A percentile compares a stretch with the other conserved stretches of the same genome.
These are phyloP conservation scores for Cremastobaeus sp. DNA, from an alignment of 2,888 invertebrate genomes.

Conservation along the genomic window DNA sequence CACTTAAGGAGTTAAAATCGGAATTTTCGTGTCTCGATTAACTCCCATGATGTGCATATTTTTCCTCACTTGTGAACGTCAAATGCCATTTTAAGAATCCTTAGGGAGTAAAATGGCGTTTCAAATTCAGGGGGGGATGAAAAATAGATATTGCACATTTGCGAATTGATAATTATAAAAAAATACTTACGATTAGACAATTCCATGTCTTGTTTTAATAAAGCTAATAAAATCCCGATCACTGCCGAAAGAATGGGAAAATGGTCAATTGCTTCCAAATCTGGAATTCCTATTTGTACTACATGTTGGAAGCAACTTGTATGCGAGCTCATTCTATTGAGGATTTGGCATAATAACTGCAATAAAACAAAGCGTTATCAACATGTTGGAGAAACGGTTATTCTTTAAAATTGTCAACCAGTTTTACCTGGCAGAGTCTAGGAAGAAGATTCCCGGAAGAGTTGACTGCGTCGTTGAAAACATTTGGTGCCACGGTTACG, in stretches of 20 bases:
- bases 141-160: no score
- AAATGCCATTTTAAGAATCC: no score
- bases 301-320: slow-evolving; percentile 84
- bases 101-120: no score
- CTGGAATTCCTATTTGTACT: slow-evolving; percentile 82
- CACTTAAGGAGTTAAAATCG: no score
- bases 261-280: slow-evolving; percentile 83
- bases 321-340: slow-evolving; percentile 87
- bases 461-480: slow-evolving; percentile 82
- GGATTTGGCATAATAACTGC: slow-evolving; percentile 88
- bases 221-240: slow-evolving; percentile 82
- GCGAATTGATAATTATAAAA: no score
- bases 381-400: no score
- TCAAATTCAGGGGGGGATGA: no score
- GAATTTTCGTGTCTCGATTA: no score
- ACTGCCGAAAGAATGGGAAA: slow-evolving; percentile 84
- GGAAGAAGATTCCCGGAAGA: slow-evolving; percentile 86
- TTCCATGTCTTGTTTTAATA: slow-evolving; percentile 80
- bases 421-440: slow-evolving; percentile 82
- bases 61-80: no score
- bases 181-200: slow-evolving; percentile 75
- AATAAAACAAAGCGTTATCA: no score
- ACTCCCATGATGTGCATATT: no score
- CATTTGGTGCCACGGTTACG: slow-evolving; percentile 82
- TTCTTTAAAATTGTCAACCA: slow-evolving; percentile 4